Base-by-base conservation (phyloP, 2,888 invertebrate genomes). In the Charanyca ferruginea region DNA sequence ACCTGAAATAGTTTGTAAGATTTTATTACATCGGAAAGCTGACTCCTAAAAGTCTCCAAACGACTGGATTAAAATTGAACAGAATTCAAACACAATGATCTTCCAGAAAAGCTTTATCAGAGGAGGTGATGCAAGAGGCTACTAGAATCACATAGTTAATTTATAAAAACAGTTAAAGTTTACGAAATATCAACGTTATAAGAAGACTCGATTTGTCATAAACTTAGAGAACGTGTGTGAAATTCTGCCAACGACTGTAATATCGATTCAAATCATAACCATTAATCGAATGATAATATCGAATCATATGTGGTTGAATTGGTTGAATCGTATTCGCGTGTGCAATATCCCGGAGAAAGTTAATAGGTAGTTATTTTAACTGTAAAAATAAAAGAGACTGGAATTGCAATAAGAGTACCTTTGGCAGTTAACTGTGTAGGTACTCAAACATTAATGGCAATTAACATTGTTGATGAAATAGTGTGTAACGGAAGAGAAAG, bases 291-390 rank as follows among this genome's bases (percentile, higher is more conserved):
- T 54, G 35, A 55, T 63, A 57, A 73, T 73, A 80, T 80, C 47
- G 63, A 60, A 73, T 72, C 65, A 73, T 42, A 63, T 64, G 35
- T 49, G 41, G 45, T 52, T 28, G 51, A 64, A 73, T 32, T 49
- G 41, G 44, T 52, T 28, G 53, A 64, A 73, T 70, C 52, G 28
- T 44, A 73, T 73, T 70, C 54, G 42, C 54, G 49, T 25, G 53
- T 73, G 73, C 67, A 70, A 68, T 76, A 53, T 52, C 25, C 55
- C 16, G 73, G 79, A 68, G 80, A 80, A 81, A 80, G 80, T 81
- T 65, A 69, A 73, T 69, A 75, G 67, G 51, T 60, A 38, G 65
- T 80, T 72, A 69, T 72, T 70, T 75, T 52, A 61, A 59, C 59
- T 63, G 66, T 72, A 58, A 67, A 57, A 77, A 75, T 72, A 77